These are phyloP conservation scores for Odontamblyopus lacepedii DNA, from an alignment of 2,797 vertebrate species.

Conservation along the genomic window DNA sequence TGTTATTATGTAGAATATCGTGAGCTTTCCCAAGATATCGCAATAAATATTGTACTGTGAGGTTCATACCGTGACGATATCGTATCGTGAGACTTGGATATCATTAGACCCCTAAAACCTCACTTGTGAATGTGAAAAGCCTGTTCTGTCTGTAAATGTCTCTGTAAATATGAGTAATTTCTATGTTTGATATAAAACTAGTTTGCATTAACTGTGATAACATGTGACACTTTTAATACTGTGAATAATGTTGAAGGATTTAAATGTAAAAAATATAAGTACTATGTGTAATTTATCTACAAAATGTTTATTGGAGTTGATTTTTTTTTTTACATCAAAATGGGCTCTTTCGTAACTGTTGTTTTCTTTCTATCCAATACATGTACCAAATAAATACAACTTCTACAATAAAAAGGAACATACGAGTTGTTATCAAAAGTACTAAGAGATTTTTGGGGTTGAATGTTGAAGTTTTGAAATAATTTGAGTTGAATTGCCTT, in stretches of 20 bases:
- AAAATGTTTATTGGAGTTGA: slow-evolving; percentile 48
- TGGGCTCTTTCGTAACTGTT: slow-evolving; percentile 13
- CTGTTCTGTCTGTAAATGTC: too few species aligned
- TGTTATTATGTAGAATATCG: too few species aligned
- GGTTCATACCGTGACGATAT: too few species aligned
- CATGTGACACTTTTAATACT: neutral
- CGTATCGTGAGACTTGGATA: too few species aligned
- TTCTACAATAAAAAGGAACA: neutral
- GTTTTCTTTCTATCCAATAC: neutral
- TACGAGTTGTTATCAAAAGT: neutral
- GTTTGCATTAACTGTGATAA: too few species aligned
- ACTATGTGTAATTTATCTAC: slow-evolving; percentile 21
- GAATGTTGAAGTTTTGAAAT: neutral
- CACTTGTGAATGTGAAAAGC: too few species aligned
- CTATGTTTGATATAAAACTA: too few species aligned
- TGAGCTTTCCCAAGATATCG: too few species aligned
- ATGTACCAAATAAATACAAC: neutral
- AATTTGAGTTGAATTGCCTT: neutral
- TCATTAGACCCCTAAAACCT: too few species aligned
- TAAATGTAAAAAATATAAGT: neutral
- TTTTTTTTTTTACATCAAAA: slow-evolving; percentile 24
- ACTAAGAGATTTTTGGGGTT: neutral
- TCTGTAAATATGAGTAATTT: too few species aligned
- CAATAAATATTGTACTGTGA: too few species aligned
- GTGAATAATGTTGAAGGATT: neutral